Evolutionary conservation across 1,140 invertebrate genomes (phyloP), one percentile per base, ranked within the genome.

Genomic region (Prorops nasuta): DNA sequence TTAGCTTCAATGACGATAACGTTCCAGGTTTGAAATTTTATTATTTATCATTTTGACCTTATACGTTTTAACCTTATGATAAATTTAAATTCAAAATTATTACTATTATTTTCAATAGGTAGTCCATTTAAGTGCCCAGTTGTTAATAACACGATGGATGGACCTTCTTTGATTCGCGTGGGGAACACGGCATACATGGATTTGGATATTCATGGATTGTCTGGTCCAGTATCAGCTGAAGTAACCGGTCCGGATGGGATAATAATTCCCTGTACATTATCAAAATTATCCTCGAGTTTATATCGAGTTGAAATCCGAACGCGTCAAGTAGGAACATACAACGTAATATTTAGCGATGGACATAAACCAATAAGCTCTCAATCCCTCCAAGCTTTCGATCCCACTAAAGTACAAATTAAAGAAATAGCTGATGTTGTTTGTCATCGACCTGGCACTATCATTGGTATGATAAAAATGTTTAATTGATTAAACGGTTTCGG

Each of bases 1-100:
- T 98, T 47, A 94, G 91, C 7, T 98, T 98, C 75, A 98, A 98
- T 65, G 94, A 96, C 54, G 90, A 96, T 63, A 83, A 90, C 44
- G 90, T 97, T 8, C 90, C 91, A 56, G 83, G 86, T 86, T 42
- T 36, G 6, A 24, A 38, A 7, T 21, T 44, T 18, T 19, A 10
- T 3, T 31, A 6, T 20, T 43, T 7, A 28, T 28, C 6, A 28
- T 4, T 18, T 9, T 39, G 37, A 9, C 18, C 7, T 19, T 32
- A 28, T 22, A 14, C 50, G 24, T 53, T 3, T 14, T 19, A n/a
- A 34, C 1, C n/a, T 43, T 28, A 44, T 19, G 19, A 16, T 21
- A 3, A 12, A 49, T 24, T 2, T 1, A n/a, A 20, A 34, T 17
- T 48, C 47, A 52, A 35, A 10, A 0, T 14, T 17, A 45, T 19